Evolutionary conservation across 2,797 vertebrate genomes (phyloP), one percentile per base, ranked within the genome.

Genomic region (Sebastes steindachneri): DNA sequence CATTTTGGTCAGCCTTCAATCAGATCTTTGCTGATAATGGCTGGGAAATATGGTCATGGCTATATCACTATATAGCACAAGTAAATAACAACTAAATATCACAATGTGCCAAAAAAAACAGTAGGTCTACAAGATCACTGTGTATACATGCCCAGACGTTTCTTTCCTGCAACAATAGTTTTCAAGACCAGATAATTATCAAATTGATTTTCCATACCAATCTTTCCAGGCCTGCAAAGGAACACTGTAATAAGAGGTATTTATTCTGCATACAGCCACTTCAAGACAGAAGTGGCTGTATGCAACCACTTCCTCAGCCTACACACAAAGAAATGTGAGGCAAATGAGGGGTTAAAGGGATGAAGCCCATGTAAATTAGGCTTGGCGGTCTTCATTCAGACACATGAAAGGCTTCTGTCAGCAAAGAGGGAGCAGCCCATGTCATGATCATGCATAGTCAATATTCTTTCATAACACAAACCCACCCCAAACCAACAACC

Each of bases 331-430:
- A 90, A 75, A 75, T 14, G 64, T 35, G 9, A 80, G 82, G 88
- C 81, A 79, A 90, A 79, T 59, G 73, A 88, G 85, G 83, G 93
- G 88, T 91, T 92, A 87, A 90, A 89, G 83, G 86, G 88, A 93
- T 68, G 92, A 88, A 90, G 86, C 88, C 85, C 85, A 94, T 94
- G 92, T 89, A 94, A 95, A 95, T 95, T 84, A 94, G 90, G 82
- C 84, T 90, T 58, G 74, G 89, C 87, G 74, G 88, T 84, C 79
- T 87, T 90, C 85, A 92, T 94, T 94, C 92, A 94, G 83, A 85
- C 80, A 91, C 90, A 91, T 93, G 89, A 93, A 93, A 94, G 91
- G 86, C 85, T 87, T 89, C 86, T 87, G 81, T 87, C 68, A 70
- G 88, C 71, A 88, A 81, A 86, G 84, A 86, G 77, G 79, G 84